A percentile compares a stretch with the other conserved stretches of the same genome.
Evolutionary conservation across 2,113 vertebrate species (phyloP).

Genomic region (Dromaius novaehollandiae): DNA sequence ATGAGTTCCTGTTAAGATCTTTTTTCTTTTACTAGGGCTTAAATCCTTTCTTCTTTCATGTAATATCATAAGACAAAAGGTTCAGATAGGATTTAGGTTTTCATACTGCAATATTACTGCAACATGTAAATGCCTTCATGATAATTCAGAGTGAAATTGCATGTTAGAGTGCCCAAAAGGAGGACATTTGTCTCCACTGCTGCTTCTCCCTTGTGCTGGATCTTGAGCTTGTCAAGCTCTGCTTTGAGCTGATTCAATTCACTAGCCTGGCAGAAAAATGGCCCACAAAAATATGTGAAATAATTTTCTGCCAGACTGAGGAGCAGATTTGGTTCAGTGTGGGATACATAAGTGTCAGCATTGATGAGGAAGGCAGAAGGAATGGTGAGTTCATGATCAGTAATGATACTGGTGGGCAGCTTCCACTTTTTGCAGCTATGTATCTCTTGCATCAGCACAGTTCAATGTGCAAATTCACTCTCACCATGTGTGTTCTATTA

Average conservation of each 20-base stretch:
- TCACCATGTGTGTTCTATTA: not conserved
- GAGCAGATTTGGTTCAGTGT: not conserved
- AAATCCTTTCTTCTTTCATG: not conserved
- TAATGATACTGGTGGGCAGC: not conserved
- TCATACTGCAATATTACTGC: not conserved
- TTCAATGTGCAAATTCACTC: not conserved
- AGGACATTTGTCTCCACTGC: not conserved
- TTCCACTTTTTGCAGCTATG: not conserved
- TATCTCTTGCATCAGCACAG: not conserved
- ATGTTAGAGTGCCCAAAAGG: not conserved
- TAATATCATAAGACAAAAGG: not conserved
- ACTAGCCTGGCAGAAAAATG: not conserved
- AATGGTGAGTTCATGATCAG: not conserved
- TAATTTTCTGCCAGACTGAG: not conserved
- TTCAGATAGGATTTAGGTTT: not conserved
- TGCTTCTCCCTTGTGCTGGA: not conserved
- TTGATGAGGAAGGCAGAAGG: not conserved
- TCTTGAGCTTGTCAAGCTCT: not conserved
- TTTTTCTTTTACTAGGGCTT: not conserved
- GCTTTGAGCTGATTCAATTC: not conserved
- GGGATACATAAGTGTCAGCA: not conserved
- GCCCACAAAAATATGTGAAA: not conserved
- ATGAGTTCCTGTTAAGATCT: not conserved
- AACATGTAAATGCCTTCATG: not conserved
- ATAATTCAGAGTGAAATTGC: not conserved